Percentiles rank a stretch among this genome's conserved stretches.
phyloP scores from a whole-genome alignment of 1,140 invertebrate species.

The Watersipora subatra region DNA sequence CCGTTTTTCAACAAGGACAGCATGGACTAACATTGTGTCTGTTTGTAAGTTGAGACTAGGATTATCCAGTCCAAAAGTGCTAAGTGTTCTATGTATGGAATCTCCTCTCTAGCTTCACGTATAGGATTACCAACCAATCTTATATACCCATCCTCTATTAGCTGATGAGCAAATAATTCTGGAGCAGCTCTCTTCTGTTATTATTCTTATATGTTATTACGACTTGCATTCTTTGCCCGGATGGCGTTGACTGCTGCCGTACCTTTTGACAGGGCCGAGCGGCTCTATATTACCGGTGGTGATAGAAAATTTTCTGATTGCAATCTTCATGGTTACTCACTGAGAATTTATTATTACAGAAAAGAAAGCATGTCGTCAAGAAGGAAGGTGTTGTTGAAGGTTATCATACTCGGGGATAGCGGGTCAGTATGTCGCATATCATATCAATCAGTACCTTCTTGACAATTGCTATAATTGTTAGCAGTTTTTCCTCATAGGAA shows the following conservation, averaged over 20 bases:
- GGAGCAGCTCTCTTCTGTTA: no score
- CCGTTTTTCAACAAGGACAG: no score
- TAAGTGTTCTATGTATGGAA: no score
- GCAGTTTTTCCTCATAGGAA: not conserved
- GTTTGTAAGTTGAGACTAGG: not conserved
- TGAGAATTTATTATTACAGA: not conserved
- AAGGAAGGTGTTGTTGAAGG: conserved; percentile 90
- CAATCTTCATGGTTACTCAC: not conserved
- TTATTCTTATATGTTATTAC: no score
- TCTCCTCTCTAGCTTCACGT: no score
- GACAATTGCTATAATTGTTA: not conserved
- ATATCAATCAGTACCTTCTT: conserved; percentile 4
- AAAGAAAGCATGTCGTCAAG: conserved; percentile 63
- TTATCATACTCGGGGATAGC: conserved; percentile 93
- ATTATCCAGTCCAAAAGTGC: not conserved
- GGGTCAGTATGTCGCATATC: conserved; percentile 45
- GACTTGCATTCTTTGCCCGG: not conserved
- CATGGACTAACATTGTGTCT: no score
- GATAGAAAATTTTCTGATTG: not conserved
- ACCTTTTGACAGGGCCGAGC: not conserved
- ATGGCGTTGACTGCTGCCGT: not conserved
- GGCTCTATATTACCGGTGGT: not conserved
- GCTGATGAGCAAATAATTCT: no score
- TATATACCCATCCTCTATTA: no score
- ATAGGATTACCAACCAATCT: no score